phyloP scores from a whole-genome alignment of 2,888 invertebrate species.

The Trisateles emortualis region DNA sequence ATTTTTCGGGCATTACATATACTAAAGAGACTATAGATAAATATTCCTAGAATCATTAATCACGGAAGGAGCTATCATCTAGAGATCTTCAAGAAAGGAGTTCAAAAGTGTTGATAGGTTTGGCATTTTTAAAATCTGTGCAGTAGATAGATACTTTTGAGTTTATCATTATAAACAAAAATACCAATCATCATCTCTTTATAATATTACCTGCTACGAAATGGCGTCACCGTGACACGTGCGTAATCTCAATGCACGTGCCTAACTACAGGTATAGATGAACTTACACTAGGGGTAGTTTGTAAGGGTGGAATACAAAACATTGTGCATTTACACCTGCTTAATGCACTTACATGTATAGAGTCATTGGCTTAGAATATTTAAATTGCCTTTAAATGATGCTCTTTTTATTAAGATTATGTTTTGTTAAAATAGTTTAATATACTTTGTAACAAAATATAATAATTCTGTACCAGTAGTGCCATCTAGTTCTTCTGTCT shows the following conservation, averaged over 20 bases:
- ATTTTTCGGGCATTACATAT: no score
- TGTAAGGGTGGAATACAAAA: constrained; percentile 22
- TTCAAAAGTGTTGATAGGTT: no score
- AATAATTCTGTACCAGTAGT: no score
- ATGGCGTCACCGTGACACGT: constrained; percentile 24
- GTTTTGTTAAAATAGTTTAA: not conserved
- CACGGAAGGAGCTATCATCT: no score
- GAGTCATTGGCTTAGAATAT: constrained; percentile 42
- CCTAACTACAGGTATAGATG: constrained; percentile 19
- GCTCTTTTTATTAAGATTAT: constrained; percentile 43
- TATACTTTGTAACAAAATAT: no score
- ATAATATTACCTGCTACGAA: not conserved
- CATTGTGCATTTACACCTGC: constrained; percentile 33
- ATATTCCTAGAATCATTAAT: no score
- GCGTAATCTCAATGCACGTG: constrained; percentile 37
- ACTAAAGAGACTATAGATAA: no score
- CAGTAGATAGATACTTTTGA: no score
- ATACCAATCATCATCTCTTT: not conserved
- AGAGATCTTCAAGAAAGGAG: no score
- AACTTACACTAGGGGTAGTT: constrained; percentile 10
- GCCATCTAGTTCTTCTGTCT: no score
- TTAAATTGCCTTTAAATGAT: constrained; percentile 51
- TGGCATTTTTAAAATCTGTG: no score
- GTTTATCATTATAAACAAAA: no score
- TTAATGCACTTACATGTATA: constrained; percentile 7